phyloP scores from a whole-genome alignment of 2,888 invertebrate species.

The Odontocolon sp. region DNA sequence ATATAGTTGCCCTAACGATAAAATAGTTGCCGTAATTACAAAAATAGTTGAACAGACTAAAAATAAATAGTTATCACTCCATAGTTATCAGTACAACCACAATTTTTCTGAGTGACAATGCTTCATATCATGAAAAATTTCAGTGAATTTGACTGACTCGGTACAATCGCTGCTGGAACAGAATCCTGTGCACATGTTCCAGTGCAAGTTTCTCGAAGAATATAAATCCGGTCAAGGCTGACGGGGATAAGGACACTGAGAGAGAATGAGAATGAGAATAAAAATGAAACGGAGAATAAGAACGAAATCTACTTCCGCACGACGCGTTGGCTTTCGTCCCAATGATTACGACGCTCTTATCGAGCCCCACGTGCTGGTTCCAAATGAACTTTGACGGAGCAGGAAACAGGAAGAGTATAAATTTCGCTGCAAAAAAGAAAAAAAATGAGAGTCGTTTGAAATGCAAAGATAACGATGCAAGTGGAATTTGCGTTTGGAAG shows the following conservation, averaged over 20 bases:
- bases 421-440: too few relatives aligned
- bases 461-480: not conserved
- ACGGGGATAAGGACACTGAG: constrained; percentile 17
- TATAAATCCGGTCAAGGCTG: constrained; percentile 54
- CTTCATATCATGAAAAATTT: too few relatives aligned
- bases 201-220: constrained; percentile 8
- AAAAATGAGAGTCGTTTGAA: not conserved
- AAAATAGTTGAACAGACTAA: too few relatives aligned
- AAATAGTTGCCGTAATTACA: too few relatives aligned
- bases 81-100: too few relatives aligned
- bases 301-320: constrained; percentile 5
- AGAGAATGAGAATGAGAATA: constrained; percentile 6
- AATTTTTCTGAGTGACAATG: too few relatives aligned
- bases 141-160: too few relatives aligned
- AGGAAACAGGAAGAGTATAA: not conserved
- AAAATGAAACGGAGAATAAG: not conserved
- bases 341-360: constrained; percentile 1
- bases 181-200: too few relatives aligned
- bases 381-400: not conserved
- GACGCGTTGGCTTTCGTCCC: constrained; percentile 25
- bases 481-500: constrained; percentile 2
- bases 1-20: too few relatives aligned
- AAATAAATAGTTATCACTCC: too few relatives aligned
- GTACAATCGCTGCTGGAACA: not conserved
- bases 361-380: not conserved